phyloP scores from a whole-genome alignment of 1,140 invertebrate species.

The Neodiprion lecontei region DNA sequence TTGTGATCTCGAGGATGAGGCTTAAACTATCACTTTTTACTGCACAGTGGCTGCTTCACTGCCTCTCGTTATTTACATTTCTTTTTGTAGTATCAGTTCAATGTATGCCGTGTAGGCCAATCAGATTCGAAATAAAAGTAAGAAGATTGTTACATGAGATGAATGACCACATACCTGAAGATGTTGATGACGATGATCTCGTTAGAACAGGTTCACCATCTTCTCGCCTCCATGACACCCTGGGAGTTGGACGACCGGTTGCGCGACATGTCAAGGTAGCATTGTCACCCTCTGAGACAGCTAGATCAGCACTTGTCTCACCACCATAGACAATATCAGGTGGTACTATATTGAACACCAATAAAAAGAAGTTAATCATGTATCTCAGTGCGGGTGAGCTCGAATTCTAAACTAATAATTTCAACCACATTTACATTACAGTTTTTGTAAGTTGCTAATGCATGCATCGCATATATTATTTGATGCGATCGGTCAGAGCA shows the following conservation, averaged over 20 bases:
- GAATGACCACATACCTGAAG: background rate
- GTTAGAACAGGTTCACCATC: slow-evolving; percentile 74
- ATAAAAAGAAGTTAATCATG: slow-evolving; percentile 3
- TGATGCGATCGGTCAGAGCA: too few relatives aligned
- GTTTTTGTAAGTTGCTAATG: background rate
- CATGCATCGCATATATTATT: too few relatives aligned
- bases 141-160: too few relatives aligned
- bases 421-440: background rate
- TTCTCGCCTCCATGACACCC: slow-evolving; percentile 75
- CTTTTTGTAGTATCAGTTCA: too few relatives aligned
- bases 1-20: too few relatives aligned
- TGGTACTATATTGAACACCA: slow-evolving; percentile 65
- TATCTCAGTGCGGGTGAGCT: too few relatives aligned
- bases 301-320: slow-evolving; percentile 76
- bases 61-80: too few relatives aligned
- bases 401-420: background rate
- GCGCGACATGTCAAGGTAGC: slow-evolving; percentile 82
- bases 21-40: too few relatives aligned
- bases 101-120: too few relatives aligned
- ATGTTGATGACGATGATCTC: slow-evolving; percentile 56
- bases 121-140: too few relatives aligned
- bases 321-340: slow-evolving; percentile 75
- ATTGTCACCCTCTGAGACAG: slow-evolving; percentile 81
- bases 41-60: too few relatives aligned
- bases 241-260: slow-evolving; percentile 75